phyloP scores from a whole-genome alignment of 2,113 vertebrate genomes.

The Martes martes region DNA sequence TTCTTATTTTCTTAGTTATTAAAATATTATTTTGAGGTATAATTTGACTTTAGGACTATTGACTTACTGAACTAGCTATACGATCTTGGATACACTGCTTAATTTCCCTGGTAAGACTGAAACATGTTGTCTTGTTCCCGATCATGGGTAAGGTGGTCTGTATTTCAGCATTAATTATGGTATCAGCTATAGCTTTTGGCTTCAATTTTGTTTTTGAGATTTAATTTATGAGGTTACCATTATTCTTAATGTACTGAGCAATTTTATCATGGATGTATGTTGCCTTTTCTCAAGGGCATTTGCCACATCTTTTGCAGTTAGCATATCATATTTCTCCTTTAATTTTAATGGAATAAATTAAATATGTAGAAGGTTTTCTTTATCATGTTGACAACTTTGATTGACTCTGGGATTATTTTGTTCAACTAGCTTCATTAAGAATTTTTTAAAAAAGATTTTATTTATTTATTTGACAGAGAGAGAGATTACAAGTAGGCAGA shows the following conservation, averaged over 20 bases:
- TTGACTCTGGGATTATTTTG: not conserved
- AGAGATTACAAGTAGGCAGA: too few relatives aligned
- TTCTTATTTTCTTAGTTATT: not conserved
- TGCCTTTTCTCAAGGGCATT: not conserved
- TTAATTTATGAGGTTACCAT: not conserved
- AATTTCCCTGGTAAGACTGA: not conserved
- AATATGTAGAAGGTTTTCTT: not conserved
- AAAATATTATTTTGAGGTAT: not conserved
- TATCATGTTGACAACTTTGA: not conserved
- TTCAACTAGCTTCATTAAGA: not conserved
- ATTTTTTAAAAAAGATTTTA: too few relatives aligned
- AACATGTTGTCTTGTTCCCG: not conserved
- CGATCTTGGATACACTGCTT: not conserved
- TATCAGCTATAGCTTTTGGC: not conserved
- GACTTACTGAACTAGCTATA: not conserved
- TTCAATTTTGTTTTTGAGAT: not conserved
- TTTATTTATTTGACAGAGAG: too few relatives aligned
- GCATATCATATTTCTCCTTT: not conserved
- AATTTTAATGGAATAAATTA: not conserved
- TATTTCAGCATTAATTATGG: not conserved
- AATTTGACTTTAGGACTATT: not conserved
- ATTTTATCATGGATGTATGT: not conserved
- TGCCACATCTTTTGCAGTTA: not conserved
- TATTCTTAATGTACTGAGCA: not conserved
- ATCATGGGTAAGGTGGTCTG: not conserved